Percentiles rank a stretch among this genome's conserved stretches.
Conservation (phyloP, 2,888 invertebrate genomes). For the Diadromus collaris region DNA sequence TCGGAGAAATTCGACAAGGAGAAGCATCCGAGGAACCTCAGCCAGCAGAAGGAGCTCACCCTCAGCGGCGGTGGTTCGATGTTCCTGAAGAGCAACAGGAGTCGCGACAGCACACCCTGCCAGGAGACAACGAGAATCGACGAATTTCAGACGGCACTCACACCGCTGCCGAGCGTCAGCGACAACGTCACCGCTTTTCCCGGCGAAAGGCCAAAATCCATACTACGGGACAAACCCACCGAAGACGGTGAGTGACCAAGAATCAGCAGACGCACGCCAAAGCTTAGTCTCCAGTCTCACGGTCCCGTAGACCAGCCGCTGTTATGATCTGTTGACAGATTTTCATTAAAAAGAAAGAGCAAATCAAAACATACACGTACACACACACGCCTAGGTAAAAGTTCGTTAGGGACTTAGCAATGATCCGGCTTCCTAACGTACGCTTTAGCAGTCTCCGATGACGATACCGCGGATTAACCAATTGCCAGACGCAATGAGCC, state of each 20-base stretch:
- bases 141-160: constrained; percentile 65
- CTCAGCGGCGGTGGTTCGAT: constrained; percentile 83
- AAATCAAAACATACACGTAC: background rate
- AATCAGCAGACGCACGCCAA: background rate
- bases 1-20: constrained; percentile 76
- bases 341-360: background rate
- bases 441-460: background rate
- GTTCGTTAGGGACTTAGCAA: background rate
- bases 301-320: background rate
- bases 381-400: background rate
- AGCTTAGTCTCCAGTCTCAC: background rate
- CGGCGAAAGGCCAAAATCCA: constrained; percentile 76
- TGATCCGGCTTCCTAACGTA: constrained; percentile 15
- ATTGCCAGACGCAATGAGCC: background rate
- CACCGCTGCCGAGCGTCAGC: constrained; percentile 20
- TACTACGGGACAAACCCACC: constrained; percentile 75
- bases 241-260: constrained; percentile 75
- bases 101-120: constrained; percentile 75
- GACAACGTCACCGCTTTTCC: background rate
- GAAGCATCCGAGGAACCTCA: constrained; percentile 79
- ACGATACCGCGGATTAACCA: background rate
- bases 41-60: constrained; percentile 78
- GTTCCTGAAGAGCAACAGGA: constrained; percentile 82
- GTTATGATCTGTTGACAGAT: background rate
- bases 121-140: constrained; percentile 72